Percentiles rank a stretch among this genome's conserved stretches.
phyloP scores from a whole-genome alignment of 1,140 invertebrate genomes.

The Cydia splendana region DNA sequence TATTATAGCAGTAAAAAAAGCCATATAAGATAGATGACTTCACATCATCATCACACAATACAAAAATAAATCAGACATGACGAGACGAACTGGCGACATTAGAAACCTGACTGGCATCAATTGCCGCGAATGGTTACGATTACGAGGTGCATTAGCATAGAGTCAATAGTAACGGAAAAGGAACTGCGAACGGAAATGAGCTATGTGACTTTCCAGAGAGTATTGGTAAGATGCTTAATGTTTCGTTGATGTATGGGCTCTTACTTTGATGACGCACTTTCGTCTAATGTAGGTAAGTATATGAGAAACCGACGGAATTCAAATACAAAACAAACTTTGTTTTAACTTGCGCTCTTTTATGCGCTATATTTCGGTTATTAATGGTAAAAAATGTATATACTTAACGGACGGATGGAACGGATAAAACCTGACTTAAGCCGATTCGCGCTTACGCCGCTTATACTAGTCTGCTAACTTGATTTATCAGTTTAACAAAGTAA shows the following conservation, averaged over 20 bases:
- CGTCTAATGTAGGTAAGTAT: background rate
- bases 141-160: conserved; percentile 21
- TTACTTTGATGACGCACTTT: background rate
- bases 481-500: background rate
- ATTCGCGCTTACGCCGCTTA: too few relatives aligned
- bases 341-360: background rate
- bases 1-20: background rate
- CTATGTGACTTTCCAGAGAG: conserved; percentile 10
- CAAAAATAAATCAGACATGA: background rate
- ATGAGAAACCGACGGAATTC: too few relatives aligned
- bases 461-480: background rate
- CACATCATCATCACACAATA: conserved; percentile 11
- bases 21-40: background rate
- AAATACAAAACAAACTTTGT: background rate
- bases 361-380: background rate
- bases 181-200: conserved; percentile 10
- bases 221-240: background rate
- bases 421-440: background rate
- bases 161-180: conserved; percentile 27
- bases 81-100: conserved; percentile 16
- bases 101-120: conserved; percentile 19
- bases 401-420: background rate
- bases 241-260: background rate
- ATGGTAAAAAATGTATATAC: background rate
- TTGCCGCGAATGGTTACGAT: conserved; percentile 5